Conservation (phyloP, 2,888 invertebrate genomes). For the Eupithecia insigniata region DNA sequence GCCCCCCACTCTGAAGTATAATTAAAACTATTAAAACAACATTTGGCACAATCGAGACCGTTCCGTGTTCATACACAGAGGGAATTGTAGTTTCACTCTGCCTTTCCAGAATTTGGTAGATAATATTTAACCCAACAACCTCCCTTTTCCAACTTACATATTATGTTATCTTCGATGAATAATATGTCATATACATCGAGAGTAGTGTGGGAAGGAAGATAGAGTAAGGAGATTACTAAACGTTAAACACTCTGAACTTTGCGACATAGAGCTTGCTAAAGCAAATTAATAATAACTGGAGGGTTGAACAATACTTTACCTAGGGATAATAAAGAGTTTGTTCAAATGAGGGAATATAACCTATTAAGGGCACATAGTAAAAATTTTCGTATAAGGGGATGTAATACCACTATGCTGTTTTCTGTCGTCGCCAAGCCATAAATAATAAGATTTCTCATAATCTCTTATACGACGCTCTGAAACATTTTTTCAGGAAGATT, state of each 20-base stretch:
- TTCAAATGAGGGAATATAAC: too few species aligned
- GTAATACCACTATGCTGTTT: too few species aligned
- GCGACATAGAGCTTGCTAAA: neutral
- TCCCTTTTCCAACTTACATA: neutral
- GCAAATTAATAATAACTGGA: neutral
- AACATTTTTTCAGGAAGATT: neutral
- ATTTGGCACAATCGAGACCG: constrained; percentile 66
- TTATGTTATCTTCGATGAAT: too few species aligned
- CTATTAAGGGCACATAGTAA: too few species aligned
- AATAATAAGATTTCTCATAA: neutral
- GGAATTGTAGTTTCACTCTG: constrained; percentile 13
- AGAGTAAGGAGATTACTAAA: neutral
- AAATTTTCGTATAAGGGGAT: too few species aligned
- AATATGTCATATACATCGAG: too few species aligned
- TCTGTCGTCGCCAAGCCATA: neutral
- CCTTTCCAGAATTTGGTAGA: too few species aligned
- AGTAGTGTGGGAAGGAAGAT: too few species aligned
- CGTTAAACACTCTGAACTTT: neutral
- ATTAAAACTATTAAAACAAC: constrained; percentile 81
- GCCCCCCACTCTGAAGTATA: constrained; percentile 56
- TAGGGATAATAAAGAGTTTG: neutral
- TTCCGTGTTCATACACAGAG: constrained; percentile 49
- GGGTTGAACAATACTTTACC: neutral
- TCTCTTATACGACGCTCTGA: neutral
- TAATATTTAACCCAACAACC: too few species aligned